Evolutionary conservation across 2,113 vertebrate species (phyloP), one percentile per base, ranked within the genome.

Genomic region (Caranx melampygus): DNA sequence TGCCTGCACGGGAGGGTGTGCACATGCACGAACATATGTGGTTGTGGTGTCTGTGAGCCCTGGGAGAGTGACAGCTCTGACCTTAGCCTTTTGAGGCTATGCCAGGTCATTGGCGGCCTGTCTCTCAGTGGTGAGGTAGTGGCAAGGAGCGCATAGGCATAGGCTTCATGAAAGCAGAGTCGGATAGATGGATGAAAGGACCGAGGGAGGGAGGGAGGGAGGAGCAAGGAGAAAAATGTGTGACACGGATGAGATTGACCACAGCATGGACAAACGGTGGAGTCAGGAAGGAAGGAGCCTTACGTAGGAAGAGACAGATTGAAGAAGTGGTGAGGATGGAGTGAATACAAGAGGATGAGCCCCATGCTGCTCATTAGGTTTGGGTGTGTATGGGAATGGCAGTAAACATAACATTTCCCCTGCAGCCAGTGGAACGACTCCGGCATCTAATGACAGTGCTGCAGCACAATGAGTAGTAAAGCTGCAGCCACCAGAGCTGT

Each of bases 391-490:
- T 91, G 89, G 91, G 93, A 93, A 92, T 87, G 74, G 87, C 83
- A 83, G 88, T 89, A 92, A 93, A 92, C 89, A 92, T 92, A 88
- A 91, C 87, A 91, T 93, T 93, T 92, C 77, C 83, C 60, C 80
- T 90, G 87, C 79, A 90, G 84, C 88, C 86, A 88, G 91, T 49
- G 70, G 84, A 94, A 88, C 71, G 40, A 84, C 88, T 86, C 58
- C 52, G 71, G 81, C 72, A 88, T 90, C 87, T 94, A 95, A 95
- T 95, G 83, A 94, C 90, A 94, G 89, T 90, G 91, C 91, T 95
- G 84, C 80, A 81, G 74, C 88, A 89, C 91, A 91, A 91, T 92
- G 87, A 90, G 81, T 88, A 89, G 87, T 91, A 91, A 91, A 92
- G 86, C 77, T 79, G 71, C 81, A 87, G 86, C 83, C 91, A 85